Percentiles rank a stretch among this genome's conserved stretches.
These are phyloP conservation scores for Brachyhypopomus occidentalis DNA, from an alignment of 2,113 vertebrate genomes.

Conservation along the genomic window DNA sequence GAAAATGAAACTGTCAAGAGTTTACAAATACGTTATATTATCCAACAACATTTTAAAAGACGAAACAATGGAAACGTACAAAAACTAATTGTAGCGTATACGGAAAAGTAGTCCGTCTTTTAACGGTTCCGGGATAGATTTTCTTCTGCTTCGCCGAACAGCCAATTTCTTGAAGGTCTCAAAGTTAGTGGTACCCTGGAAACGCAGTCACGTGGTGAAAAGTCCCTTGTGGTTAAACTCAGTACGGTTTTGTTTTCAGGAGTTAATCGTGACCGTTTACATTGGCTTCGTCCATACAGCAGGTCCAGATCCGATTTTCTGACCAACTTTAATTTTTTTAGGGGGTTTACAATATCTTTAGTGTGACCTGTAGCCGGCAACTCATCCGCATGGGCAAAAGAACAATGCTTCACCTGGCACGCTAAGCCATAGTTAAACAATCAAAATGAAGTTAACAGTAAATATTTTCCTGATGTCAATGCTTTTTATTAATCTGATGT, in stretches of 20 bases:
- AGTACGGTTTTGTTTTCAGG: constrained; percentile 51
- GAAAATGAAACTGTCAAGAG: neutral
- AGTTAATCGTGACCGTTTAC: constrained; percentile 10
- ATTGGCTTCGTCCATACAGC: neutral
- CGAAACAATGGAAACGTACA: neutral
- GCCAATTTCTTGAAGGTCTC: constrained; percentile 34
- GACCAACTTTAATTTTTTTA: no score
- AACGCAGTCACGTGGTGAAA: constrained; percentile 64
- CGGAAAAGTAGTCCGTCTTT: neutral
- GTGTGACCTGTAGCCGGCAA: no score
- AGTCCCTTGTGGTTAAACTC: constrained; percentile 25
- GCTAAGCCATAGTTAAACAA: no score
- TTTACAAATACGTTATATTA: neutral
- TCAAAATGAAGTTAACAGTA: no score
- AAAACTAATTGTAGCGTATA: neutral
- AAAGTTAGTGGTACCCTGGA: constrained; percentile 59
- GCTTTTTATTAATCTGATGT: no score
- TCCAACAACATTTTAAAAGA: neutral
- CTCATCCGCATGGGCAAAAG: no score
- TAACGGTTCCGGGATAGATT: neutral
- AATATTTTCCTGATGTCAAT: no score
- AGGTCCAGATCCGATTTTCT: no score
- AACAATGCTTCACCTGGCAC: no score
- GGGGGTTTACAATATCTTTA: no score
- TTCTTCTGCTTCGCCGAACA: constrained; percentile 37